Evolutionary conservation across 2,888 invertebrate genomes (phyloP).

Genomic region (Drosophila pseudotalamancana): DNA sequence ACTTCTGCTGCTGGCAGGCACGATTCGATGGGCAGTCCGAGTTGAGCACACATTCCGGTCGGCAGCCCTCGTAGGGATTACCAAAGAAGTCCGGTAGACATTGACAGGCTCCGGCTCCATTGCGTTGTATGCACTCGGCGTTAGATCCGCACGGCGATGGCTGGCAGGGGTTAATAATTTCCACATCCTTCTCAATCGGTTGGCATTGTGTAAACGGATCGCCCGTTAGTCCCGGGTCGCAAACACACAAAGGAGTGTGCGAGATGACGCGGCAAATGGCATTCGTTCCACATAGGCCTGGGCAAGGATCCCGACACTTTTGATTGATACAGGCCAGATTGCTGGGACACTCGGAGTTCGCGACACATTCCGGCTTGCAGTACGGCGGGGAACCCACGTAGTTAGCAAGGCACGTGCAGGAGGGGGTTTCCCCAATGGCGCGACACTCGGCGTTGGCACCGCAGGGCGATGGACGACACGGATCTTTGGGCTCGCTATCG

Average conservation of each 20-base stretch:
- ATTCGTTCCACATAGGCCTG: slow-evolving; percentile 89
- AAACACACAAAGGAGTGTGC: slow-evolving; percentile 90
- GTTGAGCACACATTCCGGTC: slow-evolving; percentile 90
- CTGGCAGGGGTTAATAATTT: slow-evolving; percentile 87
- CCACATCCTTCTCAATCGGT: slow-evolving; percentile 83
- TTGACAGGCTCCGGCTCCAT: slow-evolving; percentile 89
- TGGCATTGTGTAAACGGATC: slow-evolving; percentile 89
- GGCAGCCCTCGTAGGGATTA: slow-evolving; percentile 91
- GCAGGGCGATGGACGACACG: slow-evolving; percentile 90
- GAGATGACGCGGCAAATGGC: slow-evolving; percentile 89
- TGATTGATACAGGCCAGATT: slow-evolving; percentile 89
- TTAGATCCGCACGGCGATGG: slow-evolving; percentile 91
- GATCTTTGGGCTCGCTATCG: slow-evolving; percentile 84
- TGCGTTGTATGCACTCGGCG: slow-evolving; percentile 88
- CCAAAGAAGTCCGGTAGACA: slow-evolving; percentile 90
- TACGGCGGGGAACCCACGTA: slow-evolving; percentile 90
- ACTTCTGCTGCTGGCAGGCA: slow-evolving; percentile 90
- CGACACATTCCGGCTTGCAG: slow-evolving; percentile 90
- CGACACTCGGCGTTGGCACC: slow-evolving; percentile 90
- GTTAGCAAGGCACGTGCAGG: slow-evolving; percentile 89
- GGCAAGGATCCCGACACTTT: slow-evolving; percentile 90
- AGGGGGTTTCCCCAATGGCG: slow-evolving; percentile 87
- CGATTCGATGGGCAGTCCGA: slow-evolving; percentile 89
- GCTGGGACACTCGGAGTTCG: slow-evolving; percentile 89
- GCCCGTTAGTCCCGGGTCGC: slow-evolving; percentile 87